phyloP scores from a whole-genome alignment of 2,113 vertebrate species.

The Mormoops blainvillei region DNA sequence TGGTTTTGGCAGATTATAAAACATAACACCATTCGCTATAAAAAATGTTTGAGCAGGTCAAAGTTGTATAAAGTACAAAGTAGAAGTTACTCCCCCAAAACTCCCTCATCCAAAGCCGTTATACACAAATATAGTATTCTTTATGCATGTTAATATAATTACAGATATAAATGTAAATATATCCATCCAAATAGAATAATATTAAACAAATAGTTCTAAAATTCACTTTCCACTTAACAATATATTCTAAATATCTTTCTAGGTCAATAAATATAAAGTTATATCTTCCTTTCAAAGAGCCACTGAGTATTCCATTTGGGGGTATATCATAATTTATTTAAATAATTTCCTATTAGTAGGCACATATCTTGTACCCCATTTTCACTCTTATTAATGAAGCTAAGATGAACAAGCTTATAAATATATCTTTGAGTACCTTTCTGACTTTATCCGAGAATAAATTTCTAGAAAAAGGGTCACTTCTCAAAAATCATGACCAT shows the following conservation, averaged over 20 bases:
- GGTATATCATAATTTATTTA: neutral
- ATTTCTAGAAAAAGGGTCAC: neutral
- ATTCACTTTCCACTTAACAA: constrained; percentile 31
- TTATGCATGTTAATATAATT: neutral
- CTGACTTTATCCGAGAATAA: constrained; percentile 10
- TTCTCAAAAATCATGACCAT: neutral
- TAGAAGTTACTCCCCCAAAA: neutral
- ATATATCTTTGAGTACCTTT: neutral
- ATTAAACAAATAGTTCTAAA: neutral
- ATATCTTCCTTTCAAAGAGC: neutral
- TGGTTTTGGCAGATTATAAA: constrained; percentile 24
- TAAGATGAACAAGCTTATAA: neutral
- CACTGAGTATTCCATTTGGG: neutral
- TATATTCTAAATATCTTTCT: neutral
- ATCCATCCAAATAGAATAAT: neutral
- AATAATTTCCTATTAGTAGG: neutral
- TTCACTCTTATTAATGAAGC: neutral
- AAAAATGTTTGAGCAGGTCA: neutral
- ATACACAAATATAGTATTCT: neutral
- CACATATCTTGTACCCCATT: neutral
- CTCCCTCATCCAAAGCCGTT: neutral
- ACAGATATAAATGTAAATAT: neutral
- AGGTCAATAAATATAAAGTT: neutral
- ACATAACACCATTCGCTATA: neutral
- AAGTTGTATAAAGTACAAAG: neutral